Evolutionary conservation across 2,797 vertebrate species (phyloP).

Genomic region (Coccyzus lansbergi): DNA sequence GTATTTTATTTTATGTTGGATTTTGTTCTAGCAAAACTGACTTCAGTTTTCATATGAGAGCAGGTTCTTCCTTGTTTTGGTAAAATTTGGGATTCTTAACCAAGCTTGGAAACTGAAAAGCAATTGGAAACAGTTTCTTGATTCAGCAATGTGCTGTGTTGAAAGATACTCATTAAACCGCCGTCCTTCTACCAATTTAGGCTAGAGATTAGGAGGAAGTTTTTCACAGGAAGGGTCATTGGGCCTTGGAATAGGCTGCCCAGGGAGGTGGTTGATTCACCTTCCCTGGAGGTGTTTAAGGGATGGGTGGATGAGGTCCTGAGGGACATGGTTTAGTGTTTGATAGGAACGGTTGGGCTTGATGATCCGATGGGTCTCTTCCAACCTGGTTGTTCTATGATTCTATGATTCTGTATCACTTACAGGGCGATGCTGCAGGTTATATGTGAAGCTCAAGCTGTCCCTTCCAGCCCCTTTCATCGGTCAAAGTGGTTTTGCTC

Average conservation of each 20-base stretch:
- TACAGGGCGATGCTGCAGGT: neutral
- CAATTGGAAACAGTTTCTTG: neutral
- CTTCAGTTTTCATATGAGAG: neutral
- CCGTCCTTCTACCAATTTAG: rapidly evolving
- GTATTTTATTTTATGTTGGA: neutral
- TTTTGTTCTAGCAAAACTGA: neutral
- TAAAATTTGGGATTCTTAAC: neutral
- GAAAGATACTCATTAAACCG: neutral
- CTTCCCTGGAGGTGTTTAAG: too few relatives aligned
- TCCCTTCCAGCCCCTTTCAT: neutral
- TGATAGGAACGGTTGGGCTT: too few relatives aligned
- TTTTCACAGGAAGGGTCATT: too few relatives aligned
- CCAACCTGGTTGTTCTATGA: too few relatives aligned
- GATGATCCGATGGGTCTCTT: too few relatives aligned
- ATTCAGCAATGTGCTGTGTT: neutral
- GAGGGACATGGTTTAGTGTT: too few relatives aligned
- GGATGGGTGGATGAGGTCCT: too few relatives aligned
- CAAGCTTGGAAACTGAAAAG: neutral
- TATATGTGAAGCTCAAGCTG: neutral
- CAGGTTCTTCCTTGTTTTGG: neutral
- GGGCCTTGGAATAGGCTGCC: too few relatives aligned
- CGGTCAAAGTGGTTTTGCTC: neutral
- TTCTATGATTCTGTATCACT: too few relatives aligned
- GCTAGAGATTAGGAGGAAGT: too few relatives aligned
- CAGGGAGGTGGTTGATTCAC: too few relatives aligned